phyloP scores from a whole-genome alignment of 2,797 vertebrate species.

The Salarias fasciatus region DNA sequence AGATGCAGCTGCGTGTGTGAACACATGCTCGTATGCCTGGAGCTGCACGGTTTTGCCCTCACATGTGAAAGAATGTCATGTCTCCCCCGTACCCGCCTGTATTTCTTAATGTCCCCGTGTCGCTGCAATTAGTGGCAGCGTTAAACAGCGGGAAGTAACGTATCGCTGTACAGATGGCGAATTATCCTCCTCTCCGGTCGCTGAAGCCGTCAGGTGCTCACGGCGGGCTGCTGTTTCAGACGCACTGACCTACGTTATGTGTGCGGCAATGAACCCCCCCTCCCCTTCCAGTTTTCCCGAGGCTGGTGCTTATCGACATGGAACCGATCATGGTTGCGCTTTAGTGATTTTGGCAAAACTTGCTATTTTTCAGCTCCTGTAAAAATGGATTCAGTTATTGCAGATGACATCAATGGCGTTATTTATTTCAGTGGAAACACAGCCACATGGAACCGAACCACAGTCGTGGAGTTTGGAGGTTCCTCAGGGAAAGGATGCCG shows the following conservation, averaged over 20 bases:
- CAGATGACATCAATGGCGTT: neutral
- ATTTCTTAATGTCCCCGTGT: constrained; percentile 12
- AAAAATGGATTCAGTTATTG: neutral
- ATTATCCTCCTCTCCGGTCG: constrained; percentile 40
- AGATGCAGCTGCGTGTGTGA: constrained; percentile 11
- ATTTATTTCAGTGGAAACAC: too few relatives aligned
- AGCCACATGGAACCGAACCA: too few relatives aligned
- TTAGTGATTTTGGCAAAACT: neutral
- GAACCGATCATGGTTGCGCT: constrained; percentile 3
- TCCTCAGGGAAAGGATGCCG: too few relatives aligned
- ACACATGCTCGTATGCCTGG: constrained; percentile 12
- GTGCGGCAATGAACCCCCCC: neutral
- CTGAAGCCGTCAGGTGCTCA: constrained; percentile 37
- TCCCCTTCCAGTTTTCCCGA: too few relatives aligned
- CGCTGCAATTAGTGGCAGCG: constrained; percentile 44
- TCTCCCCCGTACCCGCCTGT: constrained; percentile 7
- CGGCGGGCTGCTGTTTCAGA: constrained; percentile 18
- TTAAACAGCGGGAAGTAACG: constrained; percentile 47
- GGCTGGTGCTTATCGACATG: neutral
- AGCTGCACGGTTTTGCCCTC: too few relatives aligned
- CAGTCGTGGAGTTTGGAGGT: too few relatives aligned
- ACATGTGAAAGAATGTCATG: neutral
- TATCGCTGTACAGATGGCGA: constrained; percentile 57
- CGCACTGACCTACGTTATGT: constrained; percentile 11
- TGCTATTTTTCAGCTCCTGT: constrained; percentile 3